Evolutionary conservation across 2,113 vertebrate species (phyloP).

Genomic region (Entelurus aequoreus): DNA sequence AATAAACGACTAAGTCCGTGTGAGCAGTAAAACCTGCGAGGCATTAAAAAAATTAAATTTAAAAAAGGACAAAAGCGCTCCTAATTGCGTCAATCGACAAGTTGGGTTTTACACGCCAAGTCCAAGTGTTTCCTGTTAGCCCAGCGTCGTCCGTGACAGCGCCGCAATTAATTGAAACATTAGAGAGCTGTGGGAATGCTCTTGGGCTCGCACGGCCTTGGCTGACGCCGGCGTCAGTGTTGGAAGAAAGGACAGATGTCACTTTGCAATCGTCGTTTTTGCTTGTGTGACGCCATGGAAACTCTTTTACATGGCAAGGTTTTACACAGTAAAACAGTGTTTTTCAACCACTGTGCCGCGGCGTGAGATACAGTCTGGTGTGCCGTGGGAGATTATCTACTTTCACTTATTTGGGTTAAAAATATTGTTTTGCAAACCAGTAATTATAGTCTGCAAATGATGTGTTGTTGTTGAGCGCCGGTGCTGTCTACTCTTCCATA

Average conservation of each 20-base stretch:
- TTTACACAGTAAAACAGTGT: neutral
- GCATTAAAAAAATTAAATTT: neutral
- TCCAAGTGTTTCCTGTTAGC: conserved; percentile 66
- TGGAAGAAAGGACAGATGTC: conserved; percentile 47
- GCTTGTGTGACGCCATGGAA: conserved; percentile 27
- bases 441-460: no score
- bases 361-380: no score
- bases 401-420: no score
- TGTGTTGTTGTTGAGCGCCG: no score
- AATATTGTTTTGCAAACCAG: no score
- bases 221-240: conserved; percentile 48
- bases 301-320: conserved; percentile 35
- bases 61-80: conserved; percentile 40
- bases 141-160: conserved; percentile 64
- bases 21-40: conserved; percentile 11
- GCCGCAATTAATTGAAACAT: conserved; percentile 69
- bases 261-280: conserved; percentile 52
- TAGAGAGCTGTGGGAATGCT: conserved; percentile 49
- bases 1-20: neutral
- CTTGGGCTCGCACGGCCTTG: conserved; percentile 63
- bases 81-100: conserved; percentile 67
- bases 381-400: no score
- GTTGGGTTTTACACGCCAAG: conserved; percentile 47
- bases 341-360: no score
- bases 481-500: no score